Evolutionary conservation across 2,888 invertebrate genomes (phyloP).

Genomic region (Elmis aenea): DNA sequence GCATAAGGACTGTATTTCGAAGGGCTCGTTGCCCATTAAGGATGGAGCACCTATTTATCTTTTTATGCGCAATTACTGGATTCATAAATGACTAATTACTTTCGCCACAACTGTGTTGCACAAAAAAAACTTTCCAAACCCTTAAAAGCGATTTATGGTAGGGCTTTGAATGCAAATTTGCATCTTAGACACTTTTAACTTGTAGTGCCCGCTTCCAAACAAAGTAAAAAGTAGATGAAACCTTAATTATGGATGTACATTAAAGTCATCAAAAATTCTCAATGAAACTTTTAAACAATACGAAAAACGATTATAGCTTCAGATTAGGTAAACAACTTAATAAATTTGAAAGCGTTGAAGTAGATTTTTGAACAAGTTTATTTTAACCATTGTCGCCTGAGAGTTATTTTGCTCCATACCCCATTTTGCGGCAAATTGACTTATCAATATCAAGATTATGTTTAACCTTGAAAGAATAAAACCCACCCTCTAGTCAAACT

Average conservation of each 20-base stretch:
- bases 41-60: conserved; percentile 45
- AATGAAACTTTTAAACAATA: too few relatives aligned
- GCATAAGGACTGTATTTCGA: conserved; percentile 33
- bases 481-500: too few relatives aligned
- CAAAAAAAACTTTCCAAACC: conserved; percentile 38
- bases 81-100: conserved; percentile 48
- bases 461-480: too few relatives aligned
- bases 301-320: too few relatives aligned
- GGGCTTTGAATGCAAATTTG: conserved; percentile 35
- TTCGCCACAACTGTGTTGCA: conserved; percentile 40
- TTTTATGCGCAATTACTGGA: conserved; percentile 48
- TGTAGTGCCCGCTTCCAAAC: conserved; percentile 13
- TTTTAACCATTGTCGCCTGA: too few relatives aligned
- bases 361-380: too few relatives aligned
- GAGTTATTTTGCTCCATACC: too few relatives aligned
- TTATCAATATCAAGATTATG: too few relatives aligned
- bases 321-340: too few relatives aligned
- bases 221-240: conserved; percentile 8
- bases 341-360: too few relatives aligned
- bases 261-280: conserved; percentile 8
- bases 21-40: conserved; percentile 37
- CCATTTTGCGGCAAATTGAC: too few relatives aligned
- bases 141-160: conserved; percentile 38
- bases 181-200: conserved; percentile 26
- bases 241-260: conserved; percentile 9